A percentile compares a stretch with the other conserved stretches of the same genome.
These are phyloP conservation scores for Eumeta japonica DNA, from an alignment of 1,140 invertebrate species.

Conservation along the genomic window DNA sequence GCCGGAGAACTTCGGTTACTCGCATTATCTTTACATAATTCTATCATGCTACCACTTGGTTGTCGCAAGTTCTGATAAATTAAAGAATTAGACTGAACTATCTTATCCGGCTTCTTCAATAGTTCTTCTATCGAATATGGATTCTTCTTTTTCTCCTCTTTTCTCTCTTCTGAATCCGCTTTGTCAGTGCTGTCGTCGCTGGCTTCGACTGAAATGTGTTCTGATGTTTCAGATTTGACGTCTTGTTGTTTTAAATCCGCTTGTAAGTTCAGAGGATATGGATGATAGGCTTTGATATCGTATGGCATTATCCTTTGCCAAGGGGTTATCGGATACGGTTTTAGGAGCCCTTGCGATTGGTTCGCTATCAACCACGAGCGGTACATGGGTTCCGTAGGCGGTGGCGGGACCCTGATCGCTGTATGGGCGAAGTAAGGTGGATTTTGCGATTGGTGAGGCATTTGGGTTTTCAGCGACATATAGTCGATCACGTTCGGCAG, in stretches of 20 bases:
- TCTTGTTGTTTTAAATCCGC: constrained; percentile 39
- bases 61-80: constrained; percentile 39
- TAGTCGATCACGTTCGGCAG: constrained; percentile 43
- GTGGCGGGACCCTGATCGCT: constrained; percentile 32
- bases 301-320: constrained; percentile 60
- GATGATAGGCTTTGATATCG: constrained; percentile 41
- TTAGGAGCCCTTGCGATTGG: constrained; percentile 41
- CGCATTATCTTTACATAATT: constrained; percentile 9
- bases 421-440: constrained; percentile 48
- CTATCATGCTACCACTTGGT: constrained; percentile 44
- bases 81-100: constrained; percentile 31
- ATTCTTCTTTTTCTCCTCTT: constrained; percentile 67
- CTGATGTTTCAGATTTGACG: constrained; percentile 45
- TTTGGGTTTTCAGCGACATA: constrained; percentile 39
- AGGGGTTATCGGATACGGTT: constrained; percentile 46
- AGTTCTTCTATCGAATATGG: constrained; percentile 85
- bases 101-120: constrained; percentile 73
- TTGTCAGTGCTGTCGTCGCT: constrained; percentile 65
- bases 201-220: constrained; percentile 55
- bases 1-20: constrained; percentile 45
- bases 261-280: constrained; percentile 38
- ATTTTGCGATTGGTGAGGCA: constrained; percentile 26
- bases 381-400: constrained; percentile 39
- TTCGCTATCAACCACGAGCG: constrained; percentile 58
- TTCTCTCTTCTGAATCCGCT: constrained; percentile 59